phyloP scores from a whole-genome alignment of 2,888 invertebrate species.

The Rotaria macrura region DNA sequence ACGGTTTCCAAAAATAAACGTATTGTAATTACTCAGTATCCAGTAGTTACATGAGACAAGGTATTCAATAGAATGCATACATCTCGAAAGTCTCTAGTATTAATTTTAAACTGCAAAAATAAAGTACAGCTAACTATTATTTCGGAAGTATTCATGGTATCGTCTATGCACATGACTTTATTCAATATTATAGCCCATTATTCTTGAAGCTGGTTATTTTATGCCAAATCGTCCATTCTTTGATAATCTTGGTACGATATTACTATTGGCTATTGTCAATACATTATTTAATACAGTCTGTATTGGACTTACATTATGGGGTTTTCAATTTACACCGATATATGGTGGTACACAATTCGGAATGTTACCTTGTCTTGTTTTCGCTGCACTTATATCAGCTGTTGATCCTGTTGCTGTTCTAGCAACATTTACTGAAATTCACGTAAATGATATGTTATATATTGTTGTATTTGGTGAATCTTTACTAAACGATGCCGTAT shows the following conservation, averaged over 20 bases:
- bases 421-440: constrained; percentile 92
- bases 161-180: background rate
- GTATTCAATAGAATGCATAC: no score
- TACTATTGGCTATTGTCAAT: constrained; percentile 70
- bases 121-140: no score
- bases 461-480: constrained; percentile 97
- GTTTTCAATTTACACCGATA: constrained; percentile 23
- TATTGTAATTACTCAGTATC: no score
- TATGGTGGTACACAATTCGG: constrained; percentile 51
- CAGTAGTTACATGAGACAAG: no score
- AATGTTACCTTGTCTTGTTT: constrained; percentile 51
- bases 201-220: constrained; percentile 93
- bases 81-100: no score
- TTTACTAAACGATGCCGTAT: constrained; percentile 89
- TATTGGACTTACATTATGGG: constrained; percentile 42
- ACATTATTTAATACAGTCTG: constrained; percentile 81
- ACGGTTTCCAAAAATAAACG: no score
- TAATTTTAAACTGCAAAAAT: no score
- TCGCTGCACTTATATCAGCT: constrained; percentile 81
- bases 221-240: constrained; percentile 95
- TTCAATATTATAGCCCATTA: constrained; percentile 62
- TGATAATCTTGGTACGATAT: constrained; percentile 87
- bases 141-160: no score
- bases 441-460: constrained; percentile 90
- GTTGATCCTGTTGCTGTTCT: constrained; percentile 93